Evolutionary conservation across 1,140 invertebrate species (phyloP).

Genomic region (Drosophila lacteicornis): DNA sequence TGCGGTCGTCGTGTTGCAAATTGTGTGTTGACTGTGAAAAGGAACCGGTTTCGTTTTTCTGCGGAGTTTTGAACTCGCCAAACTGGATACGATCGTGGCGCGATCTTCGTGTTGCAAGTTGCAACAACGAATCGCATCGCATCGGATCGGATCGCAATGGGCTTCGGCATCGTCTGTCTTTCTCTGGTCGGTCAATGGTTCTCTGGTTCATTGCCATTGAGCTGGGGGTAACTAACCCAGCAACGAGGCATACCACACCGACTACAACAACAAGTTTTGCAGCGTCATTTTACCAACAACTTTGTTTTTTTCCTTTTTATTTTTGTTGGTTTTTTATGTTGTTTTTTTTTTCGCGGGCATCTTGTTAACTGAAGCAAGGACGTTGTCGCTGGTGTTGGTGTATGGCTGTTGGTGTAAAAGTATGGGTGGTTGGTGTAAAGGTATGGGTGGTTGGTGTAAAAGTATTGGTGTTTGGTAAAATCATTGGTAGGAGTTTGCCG

Average conservation of each 20-base stretch:
- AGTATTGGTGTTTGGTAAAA: constrained; percentile 4
- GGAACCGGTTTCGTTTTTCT: constrained; percentile 63
- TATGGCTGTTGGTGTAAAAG: not conserved
- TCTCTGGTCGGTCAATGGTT: constrained; percentile 83
- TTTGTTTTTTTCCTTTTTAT: constrained; percentile 4
- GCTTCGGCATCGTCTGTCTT: constrained; percentile 43
- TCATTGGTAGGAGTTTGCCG: constrained; percentile 32
- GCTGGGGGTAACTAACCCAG: constrained; percentile 84
- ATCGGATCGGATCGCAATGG: constrained; percentile 9
- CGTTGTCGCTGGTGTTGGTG: constrained; percentile 31
- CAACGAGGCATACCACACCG: constrained; percentile 52
- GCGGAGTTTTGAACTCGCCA: constrained; percentile 35
- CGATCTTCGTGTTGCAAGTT: constrained; percentile 66
- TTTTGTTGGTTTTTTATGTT: constrained; percentile 14
- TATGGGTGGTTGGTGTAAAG: constrained; percentile 8
- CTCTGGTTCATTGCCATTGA: constrained; percentile 85
- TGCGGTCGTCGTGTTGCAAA: constrained; percentile 69
- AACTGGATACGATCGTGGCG: constrained; percentile 41
- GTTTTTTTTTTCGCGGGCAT: constrained; percentile 20
- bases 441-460: constrained; percentile 8
- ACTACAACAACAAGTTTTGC: constrained; percentile 54
- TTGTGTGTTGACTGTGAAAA: constrained; percentile 52
- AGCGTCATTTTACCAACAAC: constrained; percentile 59
- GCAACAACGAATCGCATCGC: constrained; percentile 40
- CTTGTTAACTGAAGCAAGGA: constrained; percentile 75